These are phyloP conservation scores for Prochilodus magdalenae DNA, from an alignment of 2,113 vertebrate genomes.

Conservation along the genomic window DNA sequence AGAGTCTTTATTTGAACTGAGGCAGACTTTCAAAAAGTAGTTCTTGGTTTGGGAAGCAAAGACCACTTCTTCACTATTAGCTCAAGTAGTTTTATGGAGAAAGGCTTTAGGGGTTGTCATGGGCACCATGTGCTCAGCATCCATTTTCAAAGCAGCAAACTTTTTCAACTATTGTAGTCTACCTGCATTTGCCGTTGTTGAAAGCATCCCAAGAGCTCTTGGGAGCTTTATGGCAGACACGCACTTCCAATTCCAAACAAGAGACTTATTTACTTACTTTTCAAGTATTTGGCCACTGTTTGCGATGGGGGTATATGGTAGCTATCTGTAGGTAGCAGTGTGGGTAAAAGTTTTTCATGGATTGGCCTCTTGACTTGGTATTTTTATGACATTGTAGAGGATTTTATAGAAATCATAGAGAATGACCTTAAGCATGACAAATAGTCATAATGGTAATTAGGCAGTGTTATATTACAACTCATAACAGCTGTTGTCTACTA, in stretches of 20 bases:
- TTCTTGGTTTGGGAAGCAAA: neutral
- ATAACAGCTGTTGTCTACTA: no score
- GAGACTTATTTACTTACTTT: no score
- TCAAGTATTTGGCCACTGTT: no score
- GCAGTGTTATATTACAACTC: no score
- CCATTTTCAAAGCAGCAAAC: constrained; percentile 33
- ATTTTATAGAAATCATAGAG: no score
- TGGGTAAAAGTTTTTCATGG: no score
- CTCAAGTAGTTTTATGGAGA: neutral
- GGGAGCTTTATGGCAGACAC: constrained; percentile 18
- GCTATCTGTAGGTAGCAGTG: no score
- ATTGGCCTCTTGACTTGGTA: no score
- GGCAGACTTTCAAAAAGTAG: neutral
- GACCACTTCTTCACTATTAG: constrained; percentile 38
- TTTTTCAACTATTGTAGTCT: constrained; percentile 26
- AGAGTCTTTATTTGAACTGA: neutral
- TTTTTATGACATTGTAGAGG: no score
- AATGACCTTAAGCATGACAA: no score
- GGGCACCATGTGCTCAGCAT: neutral
- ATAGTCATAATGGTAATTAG: no score
- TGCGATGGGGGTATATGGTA: no score
- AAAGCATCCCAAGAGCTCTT: neutral
- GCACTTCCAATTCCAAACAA: neutral
- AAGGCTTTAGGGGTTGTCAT: neutral
- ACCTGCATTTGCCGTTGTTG: neutral